phyloP scores from a whole-genome alignment of 2,888 invertebrate genomes.

The Dendrolimus pini region DNA sequence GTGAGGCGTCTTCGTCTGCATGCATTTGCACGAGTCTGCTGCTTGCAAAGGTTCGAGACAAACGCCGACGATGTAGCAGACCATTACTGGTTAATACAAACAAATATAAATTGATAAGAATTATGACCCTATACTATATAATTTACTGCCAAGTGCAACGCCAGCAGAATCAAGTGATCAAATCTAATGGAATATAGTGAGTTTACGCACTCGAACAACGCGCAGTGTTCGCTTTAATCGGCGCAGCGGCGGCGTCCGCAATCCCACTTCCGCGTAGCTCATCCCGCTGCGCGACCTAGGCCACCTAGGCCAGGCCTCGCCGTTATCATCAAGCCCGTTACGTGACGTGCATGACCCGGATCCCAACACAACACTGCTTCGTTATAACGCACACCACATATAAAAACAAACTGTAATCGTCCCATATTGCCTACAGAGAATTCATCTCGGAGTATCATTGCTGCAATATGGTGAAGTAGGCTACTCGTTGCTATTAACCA shows the following conservation, averaged over 20 bases:
- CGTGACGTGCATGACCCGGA: constrained; percentile 72
- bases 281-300: constrained; percentile 73
- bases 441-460: neutral
- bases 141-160: too few species aligned
- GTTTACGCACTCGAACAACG: neutral
- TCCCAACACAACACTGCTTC: constrained; percentile 27
- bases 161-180: neutral
- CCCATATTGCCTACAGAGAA: constrained; percentile 21
- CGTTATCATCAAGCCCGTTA: constrained; percentile 69
- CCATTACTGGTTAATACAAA: too few species aligned
- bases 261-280: constrained; percentile 70
- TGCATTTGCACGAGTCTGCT: too few species aligned
- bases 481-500: neutral
- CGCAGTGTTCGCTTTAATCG: constrained; percentile 33
- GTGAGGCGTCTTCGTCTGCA: too few species aligned
- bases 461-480: neutral
- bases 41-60: too few species aligned
- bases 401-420: constrained; percentile 41
- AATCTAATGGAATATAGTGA: neutral
- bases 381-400: constrained; percentile 32
- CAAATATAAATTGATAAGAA: too few species aligned
- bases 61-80: too few species aligned
- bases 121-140: too few species aligned
- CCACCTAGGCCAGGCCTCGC: constrained; percentile 53
- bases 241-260: constrained; percentile 31